Percentiles rank a stretch among this genome's conserved stretches.
Evolutionary conservation across 1,140 invertebrate genomes (phyloP).

Genomic region (Amphibalanus amphitrite): DNA sequence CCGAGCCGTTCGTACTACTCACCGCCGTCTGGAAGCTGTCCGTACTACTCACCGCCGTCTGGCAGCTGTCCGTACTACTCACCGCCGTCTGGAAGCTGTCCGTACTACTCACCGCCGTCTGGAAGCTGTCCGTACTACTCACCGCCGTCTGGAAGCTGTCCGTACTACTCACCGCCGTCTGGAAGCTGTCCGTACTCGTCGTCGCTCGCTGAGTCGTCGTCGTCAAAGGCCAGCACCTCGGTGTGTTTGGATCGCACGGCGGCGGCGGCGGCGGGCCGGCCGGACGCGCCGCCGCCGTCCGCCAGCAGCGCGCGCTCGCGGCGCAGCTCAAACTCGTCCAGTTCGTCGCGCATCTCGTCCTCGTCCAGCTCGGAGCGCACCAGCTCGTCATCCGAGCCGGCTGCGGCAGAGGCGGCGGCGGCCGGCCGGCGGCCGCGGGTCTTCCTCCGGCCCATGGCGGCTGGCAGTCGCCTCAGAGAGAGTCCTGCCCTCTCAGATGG

Average conservation of each 20-base stretch:
- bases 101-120: too few species aligned
- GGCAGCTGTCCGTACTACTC: too few species aligned
- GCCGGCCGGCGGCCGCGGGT: neutral
- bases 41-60: too few species aligned
- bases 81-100: too few species aligned
- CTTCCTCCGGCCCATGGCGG: neutral
- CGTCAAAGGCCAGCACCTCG: neutral
- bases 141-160: too few species aligned
- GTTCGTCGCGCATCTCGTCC: slow-evolving; percentile 1
- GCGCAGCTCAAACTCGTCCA: neutral
- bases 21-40: too few species aligned
- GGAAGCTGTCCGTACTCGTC: neutral
- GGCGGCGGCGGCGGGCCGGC: neutral
- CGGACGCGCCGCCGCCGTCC: neutral
- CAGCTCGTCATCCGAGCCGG: neutral
- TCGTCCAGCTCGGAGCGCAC: neutral
- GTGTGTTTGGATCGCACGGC: neutral
- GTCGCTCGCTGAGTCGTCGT: neutral
- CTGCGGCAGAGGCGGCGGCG: neutral
- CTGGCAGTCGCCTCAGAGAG: too few species aligned
- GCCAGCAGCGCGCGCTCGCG: neutral
- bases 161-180: too few species aligned
- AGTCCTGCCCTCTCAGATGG: too few species aligned
- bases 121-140: too few species aligned
- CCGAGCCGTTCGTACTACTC: too few species aligned